phyloP scores from a whole-genome alignment of 2,113 vertebrate species.

The Pluvianellus socialis region DNA sequence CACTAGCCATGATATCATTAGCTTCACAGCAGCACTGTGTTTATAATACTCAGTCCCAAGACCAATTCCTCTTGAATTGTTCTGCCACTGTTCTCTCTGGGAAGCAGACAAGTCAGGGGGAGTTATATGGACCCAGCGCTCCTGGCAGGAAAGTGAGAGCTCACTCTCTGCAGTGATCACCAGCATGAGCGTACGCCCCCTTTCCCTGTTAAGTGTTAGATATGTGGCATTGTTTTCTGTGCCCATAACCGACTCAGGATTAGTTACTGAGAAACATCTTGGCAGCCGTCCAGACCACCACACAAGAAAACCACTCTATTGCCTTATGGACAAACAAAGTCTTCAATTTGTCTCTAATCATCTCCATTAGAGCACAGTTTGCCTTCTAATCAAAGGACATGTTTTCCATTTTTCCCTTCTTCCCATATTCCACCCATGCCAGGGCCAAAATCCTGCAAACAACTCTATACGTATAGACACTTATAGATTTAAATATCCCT shows the following conservation, averaged over 20 bases:
- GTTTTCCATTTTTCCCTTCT: not conserved
- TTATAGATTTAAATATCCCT: not conserved
- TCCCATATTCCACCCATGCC: not conserved
- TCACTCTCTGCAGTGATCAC: not conserved
- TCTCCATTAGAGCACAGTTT: not conserved
- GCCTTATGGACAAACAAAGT: not conserved
- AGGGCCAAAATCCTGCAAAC: not conserved
- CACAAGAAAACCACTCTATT: not conserved
- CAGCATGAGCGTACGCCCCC: not conserved
- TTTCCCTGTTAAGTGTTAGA: not conserved
- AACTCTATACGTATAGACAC: not conserved
- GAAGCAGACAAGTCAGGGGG: not conserved
- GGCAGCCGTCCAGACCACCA: not conserved
- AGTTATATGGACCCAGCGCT: fast-evolving
- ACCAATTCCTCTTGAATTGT: not conserved
- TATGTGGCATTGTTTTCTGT: not conserved
- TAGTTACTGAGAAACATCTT: constrained; percentile 7
- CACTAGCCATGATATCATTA: not conserved
- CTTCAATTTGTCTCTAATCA: not conserved
- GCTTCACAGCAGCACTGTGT: not conserved
- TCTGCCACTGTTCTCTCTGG: not conserved
- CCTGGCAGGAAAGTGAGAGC: not conserved
- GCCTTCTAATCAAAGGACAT: not conserved
- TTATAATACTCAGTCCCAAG: not conserved
- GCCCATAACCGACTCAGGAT: not conserved